Percentiles rank a stretch among this genome's conserved stretches.
phyloP scores from a whole-genome alignment of 2,888 invertebrate genomes.

The Lithophane semibrunnea region DNA sequence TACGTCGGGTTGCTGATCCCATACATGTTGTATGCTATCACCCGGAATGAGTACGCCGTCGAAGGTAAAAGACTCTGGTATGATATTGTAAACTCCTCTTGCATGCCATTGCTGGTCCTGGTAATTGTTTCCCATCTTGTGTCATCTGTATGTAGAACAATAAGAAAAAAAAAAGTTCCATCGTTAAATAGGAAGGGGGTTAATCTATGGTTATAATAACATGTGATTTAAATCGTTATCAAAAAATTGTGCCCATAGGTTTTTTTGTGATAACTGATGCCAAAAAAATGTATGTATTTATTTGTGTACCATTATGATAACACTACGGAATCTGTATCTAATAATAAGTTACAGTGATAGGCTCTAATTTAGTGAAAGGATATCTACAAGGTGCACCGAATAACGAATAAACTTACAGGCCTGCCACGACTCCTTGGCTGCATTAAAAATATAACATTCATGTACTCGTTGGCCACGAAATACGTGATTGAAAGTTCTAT shows the following conservation, averaged over 20 bases:
- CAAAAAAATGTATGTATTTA: neutral
- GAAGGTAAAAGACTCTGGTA: constrained; percentile 98
- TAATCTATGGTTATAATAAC: neutral
- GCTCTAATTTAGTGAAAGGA: constrained; percentile 13
- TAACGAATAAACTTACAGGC: constrained; percentile 89
- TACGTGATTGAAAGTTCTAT: constrained; percentile 1
- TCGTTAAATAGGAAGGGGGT: neutral
- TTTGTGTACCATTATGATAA: constrained; percentile 1
- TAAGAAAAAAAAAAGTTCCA: constrained; percentile 2
- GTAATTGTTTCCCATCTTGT: constrained; percentile 96
- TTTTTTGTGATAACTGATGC: neutral
- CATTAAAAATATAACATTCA: constrained; percentile 79
- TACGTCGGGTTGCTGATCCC: constrained; percentile 98
- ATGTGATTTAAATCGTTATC: neutral
- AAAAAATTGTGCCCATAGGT: neutral
- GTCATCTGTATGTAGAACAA: constrained; percentile 91
- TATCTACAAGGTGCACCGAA: constrained; percentile 55
- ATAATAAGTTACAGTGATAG: neutral
- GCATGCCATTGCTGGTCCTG: constrained; percentile 95
- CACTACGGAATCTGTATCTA: neutral
- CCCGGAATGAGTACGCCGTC: constrained; percentile 97
- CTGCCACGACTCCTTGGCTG: constrained; percentile 93
- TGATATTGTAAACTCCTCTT: constrained; percentile 96
- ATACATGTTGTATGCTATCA: constrained; percentile 97
- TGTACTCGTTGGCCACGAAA: constrained; percentile 23